phyloP scores from a whole-genome alignment of 2,888 invertebrate genomes.

The Drosophila sordidula region DNA sequence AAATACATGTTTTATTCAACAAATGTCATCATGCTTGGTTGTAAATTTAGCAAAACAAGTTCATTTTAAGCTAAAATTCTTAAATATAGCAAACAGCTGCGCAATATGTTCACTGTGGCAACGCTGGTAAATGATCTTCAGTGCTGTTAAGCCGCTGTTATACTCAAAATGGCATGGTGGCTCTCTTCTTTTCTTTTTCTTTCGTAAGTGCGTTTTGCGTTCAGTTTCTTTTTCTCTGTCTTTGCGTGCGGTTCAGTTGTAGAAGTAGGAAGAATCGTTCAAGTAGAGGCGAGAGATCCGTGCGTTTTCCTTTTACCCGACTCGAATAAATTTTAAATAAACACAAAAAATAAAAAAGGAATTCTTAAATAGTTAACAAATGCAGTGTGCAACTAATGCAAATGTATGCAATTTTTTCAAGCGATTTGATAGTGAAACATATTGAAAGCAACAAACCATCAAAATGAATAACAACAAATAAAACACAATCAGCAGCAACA shows the following conservation, averaged over 20 bases:
- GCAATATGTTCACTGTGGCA: constrained; percentile 45
- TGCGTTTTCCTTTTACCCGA: constrained; percentile 63
- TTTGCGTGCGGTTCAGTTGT: constrained; percentile 77
- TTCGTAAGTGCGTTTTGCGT: constrained; percentile 60
- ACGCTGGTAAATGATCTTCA: constrained; percentile 48
- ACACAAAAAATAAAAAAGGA: constrained; percentile 53
- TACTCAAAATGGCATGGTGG: constrained; percentile 52
- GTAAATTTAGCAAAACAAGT: background rate
- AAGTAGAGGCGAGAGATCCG: constrained; percentile 71
- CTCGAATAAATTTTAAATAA: constrained; percentile 67
- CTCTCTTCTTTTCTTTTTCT: constrained; percentile 43
- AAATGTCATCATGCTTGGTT: constrained; percentile 3
- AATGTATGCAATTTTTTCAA: constrained; percentile 46
- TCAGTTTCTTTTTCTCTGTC: constrained; percentile 82
- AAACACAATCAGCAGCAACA: constrained; percentile 59
- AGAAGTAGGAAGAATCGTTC: constrained; percentile 72
- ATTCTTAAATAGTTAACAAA: constrained; percentile 47
- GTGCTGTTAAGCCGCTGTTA: constrained; percentile 45
- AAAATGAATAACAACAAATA: constrained; percentile 50
- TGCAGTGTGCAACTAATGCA: constrained; percentile 51
- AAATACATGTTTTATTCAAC: constrained; percentile 28
- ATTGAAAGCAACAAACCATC: constrained; percentile 40
- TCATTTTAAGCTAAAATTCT: constrained; percentile 31
- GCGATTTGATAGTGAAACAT: constrained; percentile 37
- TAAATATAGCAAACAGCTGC: constrained; percentile 57